phyloP scores from a whole-genome alignment of 2,888 invertebrate species.

The Eupithecia subumbrata region DNA sequence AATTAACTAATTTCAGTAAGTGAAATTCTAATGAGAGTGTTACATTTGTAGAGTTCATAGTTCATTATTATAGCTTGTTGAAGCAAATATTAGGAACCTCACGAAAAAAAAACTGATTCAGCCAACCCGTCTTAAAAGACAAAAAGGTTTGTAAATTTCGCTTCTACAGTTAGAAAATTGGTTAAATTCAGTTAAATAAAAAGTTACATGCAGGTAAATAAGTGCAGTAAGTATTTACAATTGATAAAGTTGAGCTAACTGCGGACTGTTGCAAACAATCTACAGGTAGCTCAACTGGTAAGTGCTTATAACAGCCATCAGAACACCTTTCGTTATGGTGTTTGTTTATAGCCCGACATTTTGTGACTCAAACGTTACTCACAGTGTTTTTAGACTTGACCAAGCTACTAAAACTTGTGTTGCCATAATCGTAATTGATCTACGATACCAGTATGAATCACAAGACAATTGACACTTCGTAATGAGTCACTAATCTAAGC shows the following conservation, averaged over 20 bases:
- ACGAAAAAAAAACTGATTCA: neutral
- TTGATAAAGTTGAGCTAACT: neutral
- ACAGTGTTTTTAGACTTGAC: slow-evolving; percentile 24
- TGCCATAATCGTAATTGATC: slow-evolving; percentile 27
- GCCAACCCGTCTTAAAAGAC: neutral
- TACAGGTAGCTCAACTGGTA: neutral
- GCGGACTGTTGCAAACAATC: neutral
- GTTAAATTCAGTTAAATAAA: neutral
- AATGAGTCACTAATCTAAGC: neutral
- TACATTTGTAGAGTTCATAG: neutral
- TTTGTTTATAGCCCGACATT: slow-evolving; percentile 27
- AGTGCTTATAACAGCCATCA: neutral
- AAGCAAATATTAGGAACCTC: neutral
- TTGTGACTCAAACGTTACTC: slow-evolving; percentile 47
- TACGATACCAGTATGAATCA: neutral
- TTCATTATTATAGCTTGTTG: neutral
- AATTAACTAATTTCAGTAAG: neutral
- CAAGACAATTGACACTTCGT: neutral
- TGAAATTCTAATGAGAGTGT: neutral
- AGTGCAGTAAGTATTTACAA: too few species aligned
- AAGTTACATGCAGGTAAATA: neutral
- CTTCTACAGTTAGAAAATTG: neutral
- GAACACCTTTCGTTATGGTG: slow-evolving; percentile 41
- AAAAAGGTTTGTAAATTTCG: neutral
- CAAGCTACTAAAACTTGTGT: slow-evolving; percentile 30